Base-by-base conservation (phyloP, 2,797 vertebrate genomes). In the Coreius guichenoti region DNA sequence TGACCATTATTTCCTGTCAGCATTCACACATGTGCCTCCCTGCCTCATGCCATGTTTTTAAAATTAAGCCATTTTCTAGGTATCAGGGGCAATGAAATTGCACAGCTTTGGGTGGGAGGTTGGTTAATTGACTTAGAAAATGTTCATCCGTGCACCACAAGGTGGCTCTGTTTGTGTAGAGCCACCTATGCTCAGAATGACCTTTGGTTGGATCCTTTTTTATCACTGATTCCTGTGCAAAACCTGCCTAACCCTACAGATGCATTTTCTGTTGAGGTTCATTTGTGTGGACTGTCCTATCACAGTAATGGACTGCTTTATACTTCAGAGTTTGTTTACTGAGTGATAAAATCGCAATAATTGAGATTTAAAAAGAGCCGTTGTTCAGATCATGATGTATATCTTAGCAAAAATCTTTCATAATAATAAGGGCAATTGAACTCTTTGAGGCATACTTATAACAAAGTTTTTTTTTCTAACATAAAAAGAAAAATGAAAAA, bases 161-260 rank as follows among this genome's bases (percentile, higher is more conserved):
- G 92, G 87, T 92, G 92, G 91, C 91, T 90, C 86, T 72, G 86
- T 81, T 69, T 36, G 49, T 72, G 70, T 81, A 36, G 21, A 21
- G 36, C 80, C 65, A 68, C 58, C 63, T 61, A 70, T 16, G n/a
- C 79, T 85, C n/a, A 39, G 36, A 19, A 54, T 73, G 39, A 70
- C 58, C 80, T 79, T 23, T 61, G 58, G 23, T 21, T 72, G 36
- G 9, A 67, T 65, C 31, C 61, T 31, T 13, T n/a, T 86, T 69
- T 65, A 54, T 26, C 68, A 73, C 1, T 63, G 33, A 45, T 51
- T 70, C 80, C 49, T 61, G 74, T 70, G 67, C 43, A 56, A 43
- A 85, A 61, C 29, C 63, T 72, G 26, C 21, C 51, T 65, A 51
- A 7, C 67, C 54, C 31, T 63, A 78, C 61, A 45, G 26, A 45